Evolutionary conservation across 2,113 vertebrate species (phyloP).

Genomic region (Sisor rabdophorus): DNA sequence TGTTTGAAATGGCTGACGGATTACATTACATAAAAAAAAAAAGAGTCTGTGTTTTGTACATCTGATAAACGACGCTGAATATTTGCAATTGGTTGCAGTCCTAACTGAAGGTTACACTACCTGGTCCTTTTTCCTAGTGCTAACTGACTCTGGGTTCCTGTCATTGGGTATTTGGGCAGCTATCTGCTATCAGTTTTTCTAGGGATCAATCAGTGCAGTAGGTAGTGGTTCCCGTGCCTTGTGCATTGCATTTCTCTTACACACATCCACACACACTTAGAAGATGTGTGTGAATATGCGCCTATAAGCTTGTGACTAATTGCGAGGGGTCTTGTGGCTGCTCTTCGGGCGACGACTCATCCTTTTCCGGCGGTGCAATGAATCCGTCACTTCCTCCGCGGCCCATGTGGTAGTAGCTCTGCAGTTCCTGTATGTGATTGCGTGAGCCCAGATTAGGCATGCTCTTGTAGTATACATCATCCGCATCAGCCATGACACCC

Average conservation of each 20-base stretch:
- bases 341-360: conserved; percentile 83
- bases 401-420: conserved; percentile 95
- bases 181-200: conserved; percentile 44
- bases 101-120: conserved; percentile 30
- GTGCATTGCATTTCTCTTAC: conserved; percentile 42
- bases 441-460: conserved; percentile 97
- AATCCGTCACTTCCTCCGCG: conserved; percentile 95
- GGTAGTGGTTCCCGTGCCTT: conserved; percentile 52
- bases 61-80: conserved; percentile 19
- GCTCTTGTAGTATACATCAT: conserved; percentile 98
- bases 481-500: conserved; percentile 74
- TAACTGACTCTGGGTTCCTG: conserved; percentile 36
- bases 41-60: conserved; percentile 13
- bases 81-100: conserved; percentile 18
- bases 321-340: conserved; percentile 84
- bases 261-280: conserved; percentile 24
- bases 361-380: conserved; percentile 87
- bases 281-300: conserved; percentile 46
- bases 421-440: conserved; percentile 90
- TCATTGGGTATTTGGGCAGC: conserved; percentile 31
- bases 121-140: conserved; percentile 36
- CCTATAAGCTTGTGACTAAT: conserved; percentile 98
- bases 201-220: conserved; percentile 50
- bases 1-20: conserved; percentile 10
- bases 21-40: conserved; percentile 11